These are phyloP conservation scores for Platanista minor DNA, from an alignment of 2,113 vertebrate genomes.

Conservation along the genomic window DNA sequence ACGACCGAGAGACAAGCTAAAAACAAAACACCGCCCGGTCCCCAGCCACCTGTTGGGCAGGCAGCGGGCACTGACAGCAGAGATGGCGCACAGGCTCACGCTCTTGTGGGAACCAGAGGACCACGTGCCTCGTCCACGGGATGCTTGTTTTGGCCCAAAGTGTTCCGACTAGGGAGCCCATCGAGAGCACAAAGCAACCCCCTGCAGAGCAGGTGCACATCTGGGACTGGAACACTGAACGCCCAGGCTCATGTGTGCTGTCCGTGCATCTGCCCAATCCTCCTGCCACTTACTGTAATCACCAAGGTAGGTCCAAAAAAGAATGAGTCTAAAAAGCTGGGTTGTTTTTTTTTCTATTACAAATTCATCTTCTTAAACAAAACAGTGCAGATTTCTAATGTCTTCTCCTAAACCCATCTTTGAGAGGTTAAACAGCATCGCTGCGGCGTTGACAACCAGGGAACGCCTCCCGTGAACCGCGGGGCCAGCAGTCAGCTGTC, in stretches of 20 bases:
- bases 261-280: rapidly evolving
- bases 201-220: too few relatives aligned
- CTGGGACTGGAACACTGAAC: too few relatives aligned
- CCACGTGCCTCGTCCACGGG: rapidly evolving
- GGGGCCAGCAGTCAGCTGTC: rapidly evolving
- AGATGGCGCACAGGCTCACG: rapidly evolving
- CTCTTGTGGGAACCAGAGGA: background rate
- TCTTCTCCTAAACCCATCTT: rapidly evolving
- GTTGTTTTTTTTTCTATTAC: rapidly evolving
- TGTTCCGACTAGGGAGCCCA: rapidly evolving
- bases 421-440: rapidly evolving
- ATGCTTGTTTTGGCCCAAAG: too few relatives aligned
- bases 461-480: rapidly evolving
- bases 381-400: rapidly evolving
- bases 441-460: rapidly evolving
- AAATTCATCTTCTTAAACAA: background rate
- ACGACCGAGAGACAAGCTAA: background rate
- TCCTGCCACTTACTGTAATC: rapidly evolving
- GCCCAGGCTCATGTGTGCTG: rapidly evolving
- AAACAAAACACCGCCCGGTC: background rate
- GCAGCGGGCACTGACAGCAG: too few relatives aligned
- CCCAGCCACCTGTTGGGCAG: too few relatives aligned
- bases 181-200: rapidly evolving
- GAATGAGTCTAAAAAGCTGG: rapidly evolving
- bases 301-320: background rate